These are phyloP conservation scores for Syngnathus floridae DNA, from an alignment of 2,113 vertebrate genomes.

Conservation along the genomic window DNA sequence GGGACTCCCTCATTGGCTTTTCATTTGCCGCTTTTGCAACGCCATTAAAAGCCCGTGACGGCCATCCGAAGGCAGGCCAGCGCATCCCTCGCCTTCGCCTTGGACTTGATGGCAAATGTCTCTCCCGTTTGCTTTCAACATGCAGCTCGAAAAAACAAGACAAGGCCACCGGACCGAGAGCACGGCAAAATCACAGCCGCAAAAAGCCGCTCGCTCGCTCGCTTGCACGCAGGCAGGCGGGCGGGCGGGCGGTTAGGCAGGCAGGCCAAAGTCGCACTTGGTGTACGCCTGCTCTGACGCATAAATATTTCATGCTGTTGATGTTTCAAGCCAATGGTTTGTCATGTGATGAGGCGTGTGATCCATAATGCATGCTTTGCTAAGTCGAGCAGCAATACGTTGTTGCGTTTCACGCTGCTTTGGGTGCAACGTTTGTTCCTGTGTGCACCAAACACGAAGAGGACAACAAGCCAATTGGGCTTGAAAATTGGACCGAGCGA, in stretches of 20 bases:
- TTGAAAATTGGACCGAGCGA: no score
- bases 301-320: conserved; percentile 71
- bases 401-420: conserved; percentile 34
- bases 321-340: conserved; percentile 69
- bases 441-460: conserved; percentile 11
- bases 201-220: background rate
- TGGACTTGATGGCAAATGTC: background rate
- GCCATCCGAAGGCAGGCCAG: background rate
- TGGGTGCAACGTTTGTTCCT: conserved; percentile 34
- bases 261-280: background rate
- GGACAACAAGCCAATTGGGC: no score
- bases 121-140: background rate
- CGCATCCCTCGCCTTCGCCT: background rate
- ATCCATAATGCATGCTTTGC: conserved; percentile 72
- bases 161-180: background rate
- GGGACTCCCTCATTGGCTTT: conserved; percentile 19
- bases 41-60: background rate
- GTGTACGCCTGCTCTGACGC: conserved; percentile 56
- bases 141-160: background rate
- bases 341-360: conserved; percentile 46
- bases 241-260: no score
- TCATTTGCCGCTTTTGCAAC: conserved; percentile 1
- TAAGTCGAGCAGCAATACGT: conserved; percentile 63
- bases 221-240: no score
- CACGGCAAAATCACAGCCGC: background rate